phyloP scores from a whole-genome alignment of 2,113 vertebrate genomes.

The Salvelinus alpinus region DNA sequence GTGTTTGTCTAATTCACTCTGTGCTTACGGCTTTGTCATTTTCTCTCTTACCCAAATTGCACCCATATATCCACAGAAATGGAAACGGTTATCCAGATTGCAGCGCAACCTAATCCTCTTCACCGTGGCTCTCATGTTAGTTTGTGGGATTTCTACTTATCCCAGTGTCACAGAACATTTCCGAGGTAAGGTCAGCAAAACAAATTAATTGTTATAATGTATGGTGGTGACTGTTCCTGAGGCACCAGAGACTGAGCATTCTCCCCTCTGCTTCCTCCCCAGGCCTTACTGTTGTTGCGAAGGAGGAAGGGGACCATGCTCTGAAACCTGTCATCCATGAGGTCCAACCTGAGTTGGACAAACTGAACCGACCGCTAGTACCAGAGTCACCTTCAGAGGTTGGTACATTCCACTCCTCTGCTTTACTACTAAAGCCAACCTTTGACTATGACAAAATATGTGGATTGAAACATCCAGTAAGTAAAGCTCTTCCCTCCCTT shows the following conservation, averaged over 20 bases:
- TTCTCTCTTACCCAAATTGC: too few relatives aligned
- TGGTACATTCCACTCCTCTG: background rate
- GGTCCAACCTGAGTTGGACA: constrained; percentile 63
- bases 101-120: constrained; percentile 86
- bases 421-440: background rate
- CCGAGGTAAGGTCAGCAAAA: constrained; percentile 72
- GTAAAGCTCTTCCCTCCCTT: constrained; percentile 4
- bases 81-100: constrained; percentile 93
- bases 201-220: background rate
- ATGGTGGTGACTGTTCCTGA: background rate
- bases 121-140: constrained; percentile 70
- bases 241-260: background rate
- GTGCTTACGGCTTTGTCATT: too few relatives aligned
- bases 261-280: constrained; percentile 13
- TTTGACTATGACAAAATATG: background rate
- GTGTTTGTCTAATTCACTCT: background rate
- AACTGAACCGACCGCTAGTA: constrained; percentile 32
- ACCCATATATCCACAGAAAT: constrained; percentile 75
- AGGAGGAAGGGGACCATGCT: constrained; percentile 52
- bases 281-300: constrained; percentile 55
- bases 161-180: constrained; percentile 70
- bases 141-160: constrained; percentile 78
- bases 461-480: background rate
- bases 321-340: constrained; percentile 58
- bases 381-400: constrained; percentile 74